Conservation (phyloP, 1,140 invertebrate species). For the Adelges cooleyi region DNA sequence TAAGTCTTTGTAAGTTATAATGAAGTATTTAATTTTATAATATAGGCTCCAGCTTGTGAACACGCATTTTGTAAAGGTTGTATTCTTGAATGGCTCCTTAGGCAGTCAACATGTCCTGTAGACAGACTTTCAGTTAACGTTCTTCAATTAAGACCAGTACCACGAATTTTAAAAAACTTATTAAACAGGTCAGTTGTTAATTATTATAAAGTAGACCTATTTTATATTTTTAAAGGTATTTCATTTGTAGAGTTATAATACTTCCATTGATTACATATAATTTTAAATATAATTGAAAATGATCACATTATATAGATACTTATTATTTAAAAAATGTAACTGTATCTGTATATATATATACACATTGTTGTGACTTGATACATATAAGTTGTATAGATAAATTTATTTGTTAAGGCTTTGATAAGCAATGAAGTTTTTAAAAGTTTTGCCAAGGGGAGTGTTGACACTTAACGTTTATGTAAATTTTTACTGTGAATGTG, state of each 20-base stretch:
- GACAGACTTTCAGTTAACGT: conserved; percentile 79
- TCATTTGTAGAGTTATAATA: background rate
- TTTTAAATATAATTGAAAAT: conserved; percentile 22
- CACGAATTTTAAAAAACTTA: conserved; percentile 82
- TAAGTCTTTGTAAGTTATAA: no score
- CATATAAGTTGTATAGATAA: no score
- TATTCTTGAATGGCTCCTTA: conserved; percentile 86
- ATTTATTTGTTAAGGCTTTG: no score
- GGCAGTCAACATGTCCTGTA: conserved; percentile 85
- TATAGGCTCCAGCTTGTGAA: conserved; percentile 83
- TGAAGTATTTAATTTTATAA: no score
- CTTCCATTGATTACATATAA: background rate
- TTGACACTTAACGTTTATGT: no score
- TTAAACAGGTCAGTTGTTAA: conserved; percentile 53
- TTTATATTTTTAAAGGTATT: background rate
- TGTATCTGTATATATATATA: no score
- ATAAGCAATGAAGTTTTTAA: no score
- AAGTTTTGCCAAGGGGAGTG: no score
- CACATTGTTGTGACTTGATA: no score
- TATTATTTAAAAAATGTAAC: no score
- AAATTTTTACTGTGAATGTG: no score
- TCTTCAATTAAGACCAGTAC: conserved; percentile 76
- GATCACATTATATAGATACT: background rate
- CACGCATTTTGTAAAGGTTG: conserved; percentile 90
- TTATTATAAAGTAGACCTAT: no score